Base-by-base conservation (phyloP, 2,797 vertebrate species). In the Hydrophis major region DNA sequence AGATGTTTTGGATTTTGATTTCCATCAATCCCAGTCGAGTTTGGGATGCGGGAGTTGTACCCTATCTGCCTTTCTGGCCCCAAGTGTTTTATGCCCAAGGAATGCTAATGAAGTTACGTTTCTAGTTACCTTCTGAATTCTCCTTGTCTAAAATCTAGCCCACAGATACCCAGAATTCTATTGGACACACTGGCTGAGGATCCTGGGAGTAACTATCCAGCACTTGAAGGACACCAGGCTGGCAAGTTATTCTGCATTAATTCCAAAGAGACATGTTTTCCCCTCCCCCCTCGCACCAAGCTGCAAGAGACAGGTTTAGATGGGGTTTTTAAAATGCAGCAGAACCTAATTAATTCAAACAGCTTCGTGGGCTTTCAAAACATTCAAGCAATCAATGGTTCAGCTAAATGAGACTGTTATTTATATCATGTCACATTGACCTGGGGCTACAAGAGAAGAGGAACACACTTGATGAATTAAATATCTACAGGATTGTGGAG, bases 381-480 rank as follows among this genome's bases (percentile, higher is more conserved):
- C 87, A 86, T 91, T 93, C 91, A 89, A 53, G n/a, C 87, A 86
- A 89, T 83, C 92, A 91, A 60, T 57, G 57, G n/a, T 47, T 89
- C 14, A 61, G 16, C 57, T 89, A 91, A 93, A 93, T 60, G 42
- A 69, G 55, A 13, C 57, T 91, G 22, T 55, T 93, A 42, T 91
- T 93, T 93, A 88, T 13, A 37, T 27, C 13, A 27, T 89, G 90
- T 55, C 66, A 91, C 61, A 87, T 47, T 93, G 90, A 93, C 92
- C 90, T 27, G 37, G 50, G 56, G n/a, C 86, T 91, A 74, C 42
- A 87, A 69, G 47, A 53, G 55, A 90, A 56, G 83, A 53, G 57
- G 56, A n/a, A 60, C 16, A 32, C 20, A 89, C 37, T 60, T 10
- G n/a, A 47, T 60, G 92, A 32, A 60, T 50, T 60, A 61, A 69